These are phyloP conservation scores for Hedychridium roseum DNA, from an alignment of 2,888 invertebrate species.

Conservation along the genomic window DNA sequence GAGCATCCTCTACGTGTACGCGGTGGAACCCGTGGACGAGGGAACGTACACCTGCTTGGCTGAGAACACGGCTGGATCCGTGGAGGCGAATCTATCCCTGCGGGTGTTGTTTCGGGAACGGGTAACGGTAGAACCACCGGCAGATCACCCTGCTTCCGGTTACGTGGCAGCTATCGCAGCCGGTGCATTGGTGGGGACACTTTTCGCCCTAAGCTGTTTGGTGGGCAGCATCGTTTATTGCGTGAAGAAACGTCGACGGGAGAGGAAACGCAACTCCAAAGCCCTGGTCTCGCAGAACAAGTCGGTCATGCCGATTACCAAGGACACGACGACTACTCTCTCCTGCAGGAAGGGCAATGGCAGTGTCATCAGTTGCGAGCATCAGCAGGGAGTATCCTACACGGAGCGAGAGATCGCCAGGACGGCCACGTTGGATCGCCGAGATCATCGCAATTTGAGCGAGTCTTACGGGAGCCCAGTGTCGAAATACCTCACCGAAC, in stretches of 20 bases:
- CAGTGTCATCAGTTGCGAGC: conserved; percentile 59
- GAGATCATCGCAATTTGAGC: conserved; percentile 40
- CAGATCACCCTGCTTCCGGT: conserved; percentile 47
- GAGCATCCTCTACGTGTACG: conserved; percentile 47
- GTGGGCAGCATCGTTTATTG: conserved; percentile 54
- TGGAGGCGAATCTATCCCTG: conserved; percentile 83
- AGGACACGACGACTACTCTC: conserved; percentile 62
- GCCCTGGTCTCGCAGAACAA: conserved; percentile 49
- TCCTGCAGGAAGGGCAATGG: conserved; percentile 42
- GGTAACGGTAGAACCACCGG: conserved; percentile 50
- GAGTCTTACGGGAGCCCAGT: conserved; percentile 42
- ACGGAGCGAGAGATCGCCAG: conserved; percentile 46
- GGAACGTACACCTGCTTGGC: conserved; percentile 88
- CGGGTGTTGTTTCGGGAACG: conserved; percentile 70
- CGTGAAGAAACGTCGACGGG: conserved; percentile 47
- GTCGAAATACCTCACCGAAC: conserved; percentile 64
- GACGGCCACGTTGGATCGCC: conserved; percentile 41
- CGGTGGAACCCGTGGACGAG: conserved; percentile 68
- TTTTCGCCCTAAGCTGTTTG: conserved; percentile 52
- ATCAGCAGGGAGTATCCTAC: conserved; percentile 64
- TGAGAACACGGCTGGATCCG: conserved; percentile 83
- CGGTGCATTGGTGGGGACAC: conserved; percentile 54
- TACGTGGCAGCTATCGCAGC: conserved; percentile 55
- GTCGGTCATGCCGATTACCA: conserved; percentile 57
- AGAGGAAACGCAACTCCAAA: conserved; percentile 52